These are phyloP conservation scores for Styela plicata DNA, from an alignment of 23 tunicate genomes.

Conservation along the genomic window DNA sequence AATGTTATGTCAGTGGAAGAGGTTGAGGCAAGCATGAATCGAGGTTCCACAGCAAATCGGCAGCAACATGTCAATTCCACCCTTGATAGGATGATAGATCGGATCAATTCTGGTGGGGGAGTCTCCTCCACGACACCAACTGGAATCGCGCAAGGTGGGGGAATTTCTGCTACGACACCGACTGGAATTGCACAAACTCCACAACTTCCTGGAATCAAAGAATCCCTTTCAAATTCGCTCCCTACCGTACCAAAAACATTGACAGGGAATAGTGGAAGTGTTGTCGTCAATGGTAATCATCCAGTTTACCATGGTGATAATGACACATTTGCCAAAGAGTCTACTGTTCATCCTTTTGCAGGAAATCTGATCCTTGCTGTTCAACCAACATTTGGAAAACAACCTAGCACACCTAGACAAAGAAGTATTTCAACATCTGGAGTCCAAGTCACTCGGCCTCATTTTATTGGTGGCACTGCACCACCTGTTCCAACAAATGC, in stretches of 20 bases:
- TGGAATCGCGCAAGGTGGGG: background rate
- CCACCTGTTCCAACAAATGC: background rate
- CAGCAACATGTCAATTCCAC: conserved; percentile 24
- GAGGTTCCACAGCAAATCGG: background rate
- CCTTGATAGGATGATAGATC: conserved; percentile 14
- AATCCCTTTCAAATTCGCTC: background rate
- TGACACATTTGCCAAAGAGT: background rate
- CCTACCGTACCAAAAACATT: background rate
- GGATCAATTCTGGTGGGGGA: conserved; percentile 16
- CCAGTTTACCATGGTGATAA: background rate
- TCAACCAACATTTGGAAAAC: background rate
- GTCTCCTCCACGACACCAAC: background rate
- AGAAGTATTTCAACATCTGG: conserved; percentile 6
- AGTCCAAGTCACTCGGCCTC: background rate
- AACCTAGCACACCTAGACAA: background rate
- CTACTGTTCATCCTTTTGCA: background rate
- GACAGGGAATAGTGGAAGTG: conserved; percentile 7
- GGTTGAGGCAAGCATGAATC: background rate
- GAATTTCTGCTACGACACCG: background rate
- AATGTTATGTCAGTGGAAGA: conserved; percentile 20
- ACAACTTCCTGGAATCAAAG: background rate
- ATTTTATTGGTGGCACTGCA: background rate
- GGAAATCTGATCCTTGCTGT: background rate
- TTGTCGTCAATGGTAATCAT: conserved; percentile 3
- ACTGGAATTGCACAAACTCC: background rate